Evolutionary conservation across 2,113 vertebrate genomes (phyloP).

Genomic region (Colinus virginianus): DNA sequence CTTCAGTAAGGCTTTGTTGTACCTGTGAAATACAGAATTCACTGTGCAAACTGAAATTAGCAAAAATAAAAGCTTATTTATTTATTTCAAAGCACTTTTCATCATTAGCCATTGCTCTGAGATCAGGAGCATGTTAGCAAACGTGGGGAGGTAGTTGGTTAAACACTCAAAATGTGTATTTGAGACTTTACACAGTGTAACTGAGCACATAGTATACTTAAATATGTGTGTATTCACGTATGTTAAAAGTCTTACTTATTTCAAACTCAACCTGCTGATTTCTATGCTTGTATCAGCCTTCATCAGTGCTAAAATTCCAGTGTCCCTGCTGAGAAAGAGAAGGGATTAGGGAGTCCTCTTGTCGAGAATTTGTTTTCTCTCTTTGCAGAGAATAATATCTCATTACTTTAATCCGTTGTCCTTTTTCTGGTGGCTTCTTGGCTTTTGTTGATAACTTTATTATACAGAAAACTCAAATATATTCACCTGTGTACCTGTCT

Average conservation of each 20-base stretch:
- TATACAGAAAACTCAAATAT: neutral
- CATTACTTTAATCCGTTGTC: neutral
- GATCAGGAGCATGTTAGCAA: neutral
- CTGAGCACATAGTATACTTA: neutral
- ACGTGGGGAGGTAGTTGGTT: neutral
- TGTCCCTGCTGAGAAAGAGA: neutral
- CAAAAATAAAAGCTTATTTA: neutral
- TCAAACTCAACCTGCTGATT: neutral
- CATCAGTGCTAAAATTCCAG: neutral
- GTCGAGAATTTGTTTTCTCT: neutral
- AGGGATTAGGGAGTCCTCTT: neutral
- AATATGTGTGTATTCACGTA: neutral
- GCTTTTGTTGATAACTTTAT: neutral
- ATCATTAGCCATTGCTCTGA: neutral
- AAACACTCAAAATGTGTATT: neutral
- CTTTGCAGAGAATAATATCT: neutral
- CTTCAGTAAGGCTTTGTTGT: neutral
- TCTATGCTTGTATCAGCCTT: neutral
- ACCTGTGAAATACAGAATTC: neutral
- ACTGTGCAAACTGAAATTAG: neutral
- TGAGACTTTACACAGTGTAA: neutral
- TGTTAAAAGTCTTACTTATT: neutral
- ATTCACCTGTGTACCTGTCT: neutral
- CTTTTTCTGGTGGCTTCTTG: neutral
- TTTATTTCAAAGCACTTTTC: neutral